Evolutionary conservation across 2,888 invertebrate genomes (phyloP).

Genomic region (Epiblema foenella): DNA sequence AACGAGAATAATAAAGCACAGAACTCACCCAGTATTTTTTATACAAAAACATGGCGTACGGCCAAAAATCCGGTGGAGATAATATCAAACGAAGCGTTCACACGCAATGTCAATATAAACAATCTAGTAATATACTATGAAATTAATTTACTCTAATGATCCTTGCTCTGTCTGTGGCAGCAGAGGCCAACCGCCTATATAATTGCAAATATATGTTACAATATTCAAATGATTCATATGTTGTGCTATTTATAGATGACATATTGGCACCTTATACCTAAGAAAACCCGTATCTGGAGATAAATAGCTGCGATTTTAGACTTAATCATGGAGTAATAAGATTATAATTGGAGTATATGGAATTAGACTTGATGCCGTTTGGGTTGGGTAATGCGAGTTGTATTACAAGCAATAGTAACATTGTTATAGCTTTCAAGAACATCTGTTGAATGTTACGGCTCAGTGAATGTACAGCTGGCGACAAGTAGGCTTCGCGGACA

Average conservation of each 20-base stretch:
- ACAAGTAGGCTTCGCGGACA: slow-evolving; percentile 25
- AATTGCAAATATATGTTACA: slow-evolving; percentile 44
- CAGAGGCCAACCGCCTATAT: slow-evolving; percentile 48
- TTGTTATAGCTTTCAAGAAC: slow-evolving; percentile 30
- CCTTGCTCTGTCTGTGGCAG: slow-evolving; percentile 48
- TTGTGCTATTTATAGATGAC: slow-evolving; percentile 36
- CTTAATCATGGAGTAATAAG: background rate
- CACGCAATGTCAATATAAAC: slow-evolving; percentile 43
- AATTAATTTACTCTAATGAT: slow-evolving; percentile 46
- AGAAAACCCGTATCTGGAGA: background rate
- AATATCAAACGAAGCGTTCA: slow-evolving; percentile 25
- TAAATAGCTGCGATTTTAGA: background rate
- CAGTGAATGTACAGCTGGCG: slow-evolving; percentile 28
- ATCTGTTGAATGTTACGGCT: slow-evolving; percentile 26
- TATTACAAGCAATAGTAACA: slow-evolving; percentile 17
- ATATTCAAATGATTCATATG: slow-evolving; percentile 48
- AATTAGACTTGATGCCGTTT: background rate
- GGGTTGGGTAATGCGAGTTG: background rate
- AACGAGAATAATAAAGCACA: slow-evolving; percentile 10
- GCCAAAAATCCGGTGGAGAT: slow-evolving; percentile 29
- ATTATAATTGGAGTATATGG: background rate
- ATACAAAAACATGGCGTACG: slow-evolving; percentile 28
- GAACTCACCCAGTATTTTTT: slow-evolving; percentile 24
- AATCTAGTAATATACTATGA: slow-evolving; percentile 36
- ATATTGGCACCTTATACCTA: slow-evolving; percentile 16